Evolutionary conservation across 2,888 invertebrate species (phyloP).

Genomic region (Hydraecia micacea): DNA sequence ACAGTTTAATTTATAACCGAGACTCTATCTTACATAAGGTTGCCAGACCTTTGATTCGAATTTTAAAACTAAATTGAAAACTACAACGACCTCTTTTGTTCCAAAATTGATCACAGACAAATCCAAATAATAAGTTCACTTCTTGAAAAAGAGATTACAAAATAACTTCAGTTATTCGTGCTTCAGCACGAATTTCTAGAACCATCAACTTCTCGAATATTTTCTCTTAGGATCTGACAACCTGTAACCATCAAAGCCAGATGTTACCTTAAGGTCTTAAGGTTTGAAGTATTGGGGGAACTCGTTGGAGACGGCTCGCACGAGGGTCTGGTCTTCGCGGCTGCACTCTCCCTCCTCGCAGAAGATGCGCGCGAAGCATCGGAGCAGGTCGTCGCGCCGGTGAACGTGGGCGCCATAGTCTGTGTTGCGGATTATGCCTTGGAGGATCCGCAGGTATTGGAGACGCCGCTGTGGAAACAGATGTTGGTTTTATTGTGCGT

Average conservation of each 20-base stretch:
- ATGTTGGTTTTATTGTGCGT: background rate
- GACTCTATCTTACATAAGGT: conserved; percentile 11
- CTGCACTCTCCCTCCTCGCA: conserved; percentile 95
- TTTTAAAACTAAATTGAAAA: conserved; percentile 20
- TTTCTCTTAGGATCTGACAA: conserved; percentile 40
- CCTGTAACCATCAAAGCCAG: conserved; percentile 36
- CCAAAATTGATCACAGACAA: conserved; percentile 10
- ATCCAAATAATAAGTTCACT: conserved; percentile 10
- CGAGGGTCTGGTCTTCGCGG: conserved; percentile 93
- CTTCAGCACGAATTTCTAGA: background rate
- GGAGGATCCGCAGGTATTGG: conserved; percentile 94
- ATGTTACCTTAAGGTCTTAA: conserved; percentile 75
- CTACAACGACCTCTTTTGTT: conserved; percentile 12
- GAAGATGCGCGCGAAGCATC: conserved; percentile 96
- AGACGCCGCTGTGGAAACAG: conserved; percentile 91
- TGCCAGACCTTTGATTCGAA: conserved; percentile 42
- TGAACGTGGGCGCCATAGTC: conserved; percentile 95
- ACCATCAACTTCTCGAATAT: conserved; percentile 15
- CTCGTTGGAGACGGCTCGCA: conserved; percentile 95
- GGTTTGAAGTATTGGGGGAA: conserved; percentile 95
- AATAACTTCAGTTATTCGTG: no score
- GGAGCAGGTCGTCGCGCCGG: conserved; percentile 94
- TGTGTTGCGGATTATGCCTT: conserved; percentile 95
- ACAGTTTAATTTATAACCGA: conserved; percentile 25
- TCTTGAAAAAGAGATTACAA: background rate